phyloP scores from a whole-genome alignment of 2,888 invertebrate species.

The Apodemia mormo region DNA sequence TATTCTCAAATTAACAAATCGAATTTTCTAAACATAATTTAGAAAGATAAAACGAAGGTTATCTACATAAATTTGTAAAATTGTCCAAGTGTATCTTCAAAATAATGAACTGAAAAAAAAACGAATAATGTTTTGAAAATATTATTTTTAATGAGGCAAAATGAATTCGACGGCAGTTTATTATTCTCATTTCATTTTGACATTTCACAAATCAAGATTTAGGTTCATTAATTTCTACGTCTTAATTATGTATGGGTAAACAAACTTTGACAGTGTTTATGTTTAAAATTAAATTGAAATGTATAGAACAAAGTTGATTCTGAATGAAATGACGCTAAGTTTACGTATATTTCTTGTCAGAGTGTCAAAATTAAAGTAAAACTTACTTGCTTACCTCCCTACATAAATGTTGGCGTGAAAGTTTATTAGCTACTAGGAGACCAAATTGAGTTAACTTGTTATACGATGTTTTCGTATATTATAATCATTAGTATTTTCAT shows the following conservation, averaged over 20 bases:
- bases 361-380: constrained; percentile 73
- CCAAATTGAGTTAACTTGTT: constrained; percentile 46
- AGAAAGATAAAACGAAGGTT: not conserved
- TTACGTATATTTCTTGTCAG: constrained; percentile 63
- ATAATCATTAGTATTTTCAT: constrained; percentile 43
- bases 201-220: constrained; percentile 22
- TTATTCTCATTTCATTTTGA: not conserved
- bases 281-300: constrained; percentile 64
- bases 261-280: constrained; percentile 44
- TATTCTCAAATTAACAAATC: too few species aligned
- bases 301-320: constrained; percentile 65
- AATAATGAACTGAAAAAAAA: not conserved
- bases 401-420: constrained; percentile 66
- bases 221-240: constrained; percentile 29
- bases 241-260: constrained; percentile 37
- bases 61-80: not conserved
- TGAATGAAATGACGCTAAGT: constrained; percentile 57
- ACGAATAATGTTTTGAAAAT: constrained; percentile 8
- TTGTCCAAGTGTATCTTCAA: not conserved
- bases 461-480: not conserved
- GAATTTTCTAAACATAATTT: too few species aligned
- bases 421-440: constrained; percentile 62
- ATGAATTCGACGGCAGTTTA: not conserved
- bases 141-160: constrained; percentile 2
- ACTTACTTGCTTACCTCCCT: constrained; percentile 70